Conservation (phyloP, 2,797 vertebrate species). For the Pangasius macronema region DNA sequence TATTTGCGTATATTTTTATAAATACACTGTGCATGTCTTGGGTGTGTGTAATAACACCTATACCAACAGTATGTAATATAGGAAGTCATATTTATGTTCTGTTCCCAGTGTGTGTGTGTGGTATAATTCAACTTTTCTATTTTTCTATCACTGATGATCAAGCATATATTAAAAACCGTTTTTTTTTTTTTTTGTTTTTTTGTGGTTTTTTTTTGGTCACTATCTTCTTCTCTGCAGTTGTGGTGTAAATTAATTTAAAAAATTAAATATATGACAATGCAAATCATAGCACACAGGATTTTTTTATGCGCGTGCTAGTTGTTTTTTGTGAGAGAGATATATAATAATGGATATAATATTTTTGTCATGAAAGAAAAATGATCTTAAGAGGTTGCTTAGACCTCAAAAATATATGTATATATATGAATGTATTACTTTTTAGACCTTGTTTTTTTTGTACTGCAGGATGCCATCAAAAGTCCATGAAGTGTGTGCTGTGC, state of each 20-base stretch:
- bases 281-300: not conserved
- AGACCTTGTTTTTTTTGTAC: not conserved
- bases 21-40: not conserved
- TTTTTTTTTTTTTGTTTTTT: no score
- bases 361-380: not conserved
- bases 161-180: not conserved
- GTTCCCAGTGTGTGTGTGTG: not conserved
- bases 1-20: not conserved
- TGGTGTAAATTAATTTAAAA: not conserved
- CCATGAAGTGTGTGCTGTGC: conserved; percentile 16
- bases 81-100: not conserved
- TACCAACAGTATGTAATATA: not conserved
- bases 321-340: not conserved
- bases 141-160: not conserved
- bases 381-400: not conserved
- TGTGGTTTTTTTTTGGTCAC: not conserved
- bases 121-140: not conserved
- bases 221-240: not conserved
- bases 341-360: not conserved
- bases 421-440: not conserved
- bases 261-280: not conserved
- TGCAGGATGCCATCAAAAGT: not conserved
- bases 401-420: not conserved
- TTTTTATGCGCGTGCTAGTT: not conserved
- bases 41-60: not conserved